phyloP scores from a whole-genome alignment of 2,797 vertebrate genomes.

The Oryzias dopingdopingensis region DNA sequence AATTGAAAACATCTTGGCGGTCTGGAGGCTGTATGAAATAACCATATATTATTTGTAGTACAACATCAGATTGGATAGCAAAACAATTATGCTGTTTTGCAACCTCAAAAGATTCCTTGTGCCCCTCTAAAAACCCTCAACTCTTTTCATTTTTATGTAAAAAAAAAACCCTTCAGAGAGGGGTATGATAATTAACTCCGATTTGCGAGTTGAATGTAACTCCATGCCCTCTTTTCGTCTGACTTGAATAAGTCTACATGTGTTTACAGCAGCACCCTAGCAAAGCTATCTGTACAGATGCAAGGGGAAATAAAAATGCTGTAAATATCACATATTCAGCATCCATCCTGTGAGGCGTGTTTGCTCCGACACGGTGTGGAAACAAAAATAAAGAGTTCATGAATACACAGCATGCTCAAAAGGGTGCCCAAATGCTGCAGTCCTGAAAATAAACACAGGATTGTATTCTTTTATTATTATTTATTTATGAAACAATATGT shows the following conservation, averaged over 20 bases:
- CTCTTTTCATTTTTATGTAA: slow-evolving; percentile 66
- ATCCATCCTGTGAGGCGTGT: slow-evolving; percentile 42
- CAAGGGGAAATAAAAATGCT: slow-evolving; percentile 51
- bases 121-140: slow-evolving; percentile 42
- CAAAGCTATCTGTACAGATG: slow-evolving; percentile 57
- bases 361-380: slow-evolving; percentile 49
- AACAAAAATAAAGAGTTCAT: slow-evolving; percentile 62
- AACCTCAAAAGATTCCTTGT: slow-evolving; percentile 71
- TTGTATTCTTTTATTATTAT: slow-evolving; percentile 19
- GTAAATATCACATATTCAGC: slow-evolving; percentile 62
- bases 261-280: slow-evolving; percentile 47
- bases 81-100: slow-evolving; percentile 81
- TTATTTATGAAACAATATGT: slow-evolving; percentile 29
- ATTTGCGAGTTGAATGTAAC: slow-evolving; percentile 68
- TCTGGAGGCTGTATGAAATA: slow-evolving; percentile 84
- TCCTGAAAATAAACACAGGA: slow-evolving; percentile 58
- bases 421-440: slow-evolving; percentile 39
- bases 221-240: slow-evolving; percentile 33
- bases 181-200: slow-evolving; percentile 67
- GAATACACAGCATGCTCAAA: slow-evolving; percentile 47
- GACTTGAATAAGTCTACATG: slow-evolving; percentile 64
- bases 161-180: slow-evolving; percentile 55
- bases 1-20: slow-evolving; percentile 88
- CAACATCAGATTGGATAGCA: slow-evolving; percentile 79
- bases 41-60: slow-evolving; percentile 83